Evolutionary conservation across 2,797 vertebrate genomes (phyloP), one percentile per base, ranked within the genome.

Genomic region (Cynodonichthys magdalenae): DNA sequence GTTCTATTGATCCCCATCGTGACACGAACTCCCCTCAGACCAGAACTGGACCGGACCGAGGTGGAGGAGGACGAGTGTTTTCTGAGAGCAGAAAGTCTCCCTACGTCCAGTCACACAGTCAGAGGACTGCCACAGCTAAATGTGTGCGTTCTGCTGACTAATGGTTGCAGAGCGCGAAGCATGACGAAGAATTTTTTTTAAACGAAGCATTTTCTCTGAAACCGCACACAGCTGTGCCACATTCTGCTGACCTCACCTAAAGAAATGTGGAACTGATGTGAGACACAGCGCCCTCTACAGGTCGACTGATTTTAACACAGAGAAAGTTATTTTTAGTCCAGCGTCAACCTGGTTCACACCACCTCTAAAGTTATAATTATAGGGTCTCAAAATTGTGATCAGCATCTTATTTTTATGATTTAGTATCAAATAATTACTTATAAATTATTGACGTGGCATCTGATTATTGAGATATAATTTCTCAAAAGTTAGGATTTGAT

Each of bases 1-100:
- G 84, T 93, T 68, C 89, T 93, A 39, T 89, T 92, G 10, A 90
- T 4, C n/a, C 61, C 90, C 94, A 95, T 91, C 2, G 0, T 71
- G 9, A 49, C 11, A 15, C 18, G 11, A 1, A 67, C 39, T 57
- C 0, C 3, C 3, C 24, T 24, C 24, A 24, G 24, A 24, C 24
- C 31, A 34, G 31, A 34, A 34, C 31, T 34, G 31, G 9, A 31
- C 28, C 28, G 28, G 28, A 29, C 29, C 29, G 29, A 31, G 29
- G 29, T 31, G 29, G 5, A n/a, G 6, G 20, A n/a, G 6, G 28
- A 12, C 5, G 61, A 12, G 45, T 2, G 42, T 15, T 9, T 28
- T 3, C 20, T 41, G 49, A 18, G 4, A 20, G 46, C 28, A 44
- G 48, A 29, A 19, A 45, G 48, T 14, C 36, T 57, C 31, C 0